These are phyloP conservation scores for Echiichthys vipera DNA, from an alignment of 2,797 vertebrate species.

Conservation along the genomic window DNA sequence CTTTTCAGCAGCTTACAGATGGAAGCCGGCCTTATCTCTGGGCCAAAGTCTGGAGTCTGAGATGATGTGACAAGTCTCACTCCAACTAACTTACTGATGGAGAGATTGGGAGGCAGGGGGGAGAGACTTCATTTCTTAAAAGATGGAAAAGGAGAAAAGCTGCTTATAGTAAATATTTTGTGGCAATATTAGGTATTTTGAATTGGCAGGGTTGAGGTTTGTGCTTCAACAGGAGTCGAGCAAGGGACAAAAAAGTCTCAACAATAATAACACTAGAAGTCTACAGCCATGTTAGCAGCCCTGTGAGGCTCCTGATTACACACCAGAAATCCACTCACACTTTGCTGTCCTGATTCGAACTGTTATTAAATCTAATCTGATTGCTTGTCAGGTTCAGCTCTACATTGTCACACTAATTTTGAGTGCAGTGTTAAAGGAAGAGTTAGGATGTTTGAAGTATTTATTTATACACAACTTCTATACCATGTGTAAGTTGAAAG, in stretches of 20 bases:
- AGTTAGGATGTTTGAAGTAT: too few relatives aligned
- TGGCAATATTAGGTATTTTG: neutral
- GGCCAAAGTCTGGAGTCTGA: slow-evolving; percentile 36
- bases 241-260: neutral
- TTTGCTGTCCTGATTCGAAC: neutral
- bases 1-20: slow-evolving; percentile 61
- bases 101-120: slow-evolving; percentile 31
- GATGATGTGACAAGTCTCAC: slow-evolving; percentile 65
- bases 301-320: neutral
- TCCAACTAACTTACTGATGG: slow-evolving; percentile 54
- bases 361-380: too few relatives aligned
- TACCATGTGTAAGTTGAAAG: too few relatives aligned
- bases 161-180: neutral
- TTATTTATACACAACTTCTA: too few relatives aligned
- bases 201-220: neutral
- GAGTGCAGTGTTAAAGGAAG: too few relatives aligned
- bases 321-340: neutral
- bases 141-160: slow-evolving; percentile 8
- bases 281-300: neutral
- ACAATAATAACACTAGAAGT: too few relatives aligned
- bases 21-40: slow-evolving; percentile 60
- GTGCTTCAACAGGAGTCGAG: neutral
- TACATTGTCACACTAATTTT: too few relatives aligned
- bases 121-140: neutral
- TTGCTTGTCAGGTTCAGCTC: too few relatives aligned